These are phyloP conservation scores for Hesperophylax magnus DNA, from an alignment of 1,140 invertebrate species.

Conservation along the genomic window DNA sequence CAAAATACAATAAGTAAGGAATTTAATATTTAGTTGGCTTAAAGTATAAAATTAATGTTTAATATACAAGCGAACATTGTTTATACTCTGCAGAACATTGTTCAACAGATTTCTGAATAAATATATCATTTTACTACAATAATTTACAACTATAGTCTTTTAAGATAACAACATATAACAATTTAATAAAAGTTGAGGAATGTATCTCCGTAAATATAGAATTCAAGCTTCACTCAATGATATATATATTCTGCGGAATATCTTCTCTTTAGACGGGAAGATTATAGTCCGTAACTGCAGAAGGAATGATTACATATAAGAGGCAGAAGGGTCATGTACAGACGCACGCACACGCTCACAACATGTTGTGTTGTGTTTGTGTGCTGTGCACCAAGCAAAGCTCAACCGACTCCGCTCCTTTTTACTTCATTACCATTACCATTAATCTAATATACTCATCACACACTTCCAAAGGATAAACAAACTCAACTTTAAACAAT, in stretches of 20 bases:
- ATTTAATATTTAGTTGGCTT: neutral
- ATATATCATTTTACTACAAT: slow-evolving; percentile 37
- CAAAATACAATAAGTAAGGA: neutral
- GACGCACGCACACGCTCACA: slow-evolving; percentile 14
- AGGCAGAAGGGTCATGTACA: slow-evolving; percentile 35
- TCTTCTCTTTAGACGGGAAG: slow-evolving; percentile 17
- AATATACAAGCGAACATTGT: slow-evolving; percentile 38
- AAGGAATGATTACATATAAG: slow-evolving; percentile 34
- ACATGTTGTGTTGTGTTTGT: neutral
- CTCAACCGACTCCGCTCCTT: slow-evolving; percentile 32
- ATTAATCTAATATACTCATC: slow-evolving; percentile 2
- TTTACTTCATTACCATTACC: neutral
- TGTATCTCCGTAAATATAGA: slow-evolving; percentile 31
- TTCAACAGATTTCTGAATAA: slow-evolving; percentile 39
- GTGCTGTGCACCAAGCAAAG: slow-evolving; percentile 51
- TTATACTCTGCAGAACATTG: slow-evolving; percentile 39
- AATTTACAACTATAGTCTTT: slow-evolving; percentile 43
- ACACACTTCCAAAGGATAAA: slow-evolving; percentile 6
- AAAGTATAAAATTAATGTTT: slow-evolving; percentile 36
- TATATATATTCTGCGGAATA: slow-evolving; percentile 33
- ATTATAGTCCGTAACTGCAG: slow-evolving; percentile 9
- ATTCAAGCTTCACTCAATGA: slow-evolving; percentile 38
- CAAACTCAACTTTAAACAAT: slow-evolving; percentile 8
- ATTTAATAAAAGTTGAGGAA: slow-evolving; percentile 44
- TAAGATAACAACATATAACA: slow-evolving; percentile 47